A percentile compares a stretch with the other conserved stretches of the same genome.
Evolutionary conservation across 2,113 vertebrate species (phyloP).

Genomic region (Pseudopipra pipra): DNA sequence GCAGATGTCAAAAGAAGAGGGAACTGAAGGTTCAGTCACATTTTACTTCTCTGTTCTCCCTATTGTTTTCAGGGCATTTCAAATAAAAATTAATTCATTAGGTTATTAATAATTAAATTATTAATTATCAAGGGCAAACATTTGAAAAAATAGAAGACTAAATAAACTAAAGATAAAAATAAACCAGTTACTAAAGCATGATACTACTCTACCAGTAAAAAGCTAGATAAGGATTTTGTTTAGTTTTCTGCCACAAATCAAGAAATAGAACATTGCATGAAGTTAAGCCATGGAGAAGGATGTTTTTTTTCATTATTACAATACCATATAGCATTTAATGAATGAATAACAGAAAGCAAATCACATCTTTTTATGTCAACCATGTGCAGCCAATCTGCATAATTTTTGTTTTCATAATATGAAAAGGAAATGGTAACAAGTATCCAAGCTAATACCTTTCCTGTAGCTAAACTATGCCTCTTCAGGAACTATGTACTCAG

Average conservation of each 20-base stretch:
- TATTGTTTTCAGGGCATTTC: not conserved
- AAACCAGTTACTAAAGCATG: not conserved
- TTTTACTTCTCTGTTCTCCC: not conserved
- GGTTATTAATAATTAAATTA: not conserved
- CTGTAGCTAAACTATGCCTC: not conserved
- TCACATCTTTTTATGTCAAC: not conserved
- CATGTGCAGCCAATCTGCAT: not conserved
- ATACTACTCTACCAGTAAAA: not conserved
- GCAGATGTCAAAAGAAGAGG: not conserved
- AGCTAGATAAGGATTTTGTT: not conserved
- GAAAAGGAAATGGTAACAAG: constrained; percentile 19
- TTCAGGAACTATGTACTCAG: constrained; percentile 13
- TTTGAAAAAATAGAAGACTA: not conserved
- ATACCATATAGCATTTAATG: not conserved
- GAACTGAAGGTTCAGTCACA: not conserved
- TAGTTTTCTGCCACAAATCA: not conserved
- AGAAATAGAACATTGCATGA: not conserved
- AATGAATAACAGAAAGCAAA: not conserved
- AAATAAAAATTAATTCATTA: not conserved
- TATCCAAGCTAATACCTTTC: constrained; percentile 2
- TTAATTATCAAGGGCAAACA: not conserved
- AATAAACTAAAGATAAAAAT: not conserved
- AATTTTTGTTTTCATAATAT: not conserved
- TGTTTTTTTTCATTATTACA: not conserved
- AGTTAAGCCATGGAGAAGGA: not conserved